Evolutionary conservation across 2,797 vertebrate species (phyloP).

Genomic region (Sparus aurata): DNA sequence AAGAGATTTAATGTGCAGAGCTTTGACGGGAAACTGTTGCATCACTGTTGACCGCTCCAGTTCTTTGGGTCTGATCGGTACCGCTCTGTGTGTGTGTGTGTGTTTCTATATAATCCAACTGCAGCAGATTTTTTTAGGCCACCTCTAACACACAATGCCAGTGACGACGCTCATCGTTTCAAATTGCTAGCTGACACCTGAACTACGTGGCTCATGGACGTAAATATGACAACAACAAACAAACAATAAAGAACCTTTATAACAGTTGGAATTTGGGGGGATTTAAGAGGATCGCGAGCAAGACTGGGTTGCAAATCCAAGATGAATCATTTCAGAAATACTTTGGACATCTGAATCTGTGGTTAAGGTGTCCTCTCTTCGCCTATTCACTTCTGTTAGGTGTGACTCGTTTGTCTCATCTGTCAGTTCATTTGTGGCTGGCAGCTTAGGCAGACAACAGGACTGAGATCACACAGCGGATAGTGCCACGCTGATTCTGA

Average conservation of each 20-base stretch:
- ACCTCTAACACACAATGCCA: neutral
- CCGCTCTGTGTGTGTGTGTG: neutral
- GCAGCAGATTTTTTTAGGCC: neutral
- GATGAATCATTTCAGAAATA: neutral
- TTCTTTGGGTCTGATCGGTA: neutral
- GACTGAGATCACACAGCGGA: neutral
- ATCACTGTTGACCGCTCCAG: conserved; percentile 6
- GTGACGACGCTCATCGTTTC: neutral
- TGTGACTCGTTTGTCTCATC: neutral
- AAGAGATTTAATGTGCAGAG: neutral
- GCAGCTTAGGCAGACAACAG: neutral
- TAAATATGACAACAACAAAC: neutral
- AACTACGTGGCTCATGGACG: neutral
- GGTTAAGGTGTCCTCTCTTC: neutral
- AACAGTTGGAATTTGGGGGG: neutral
- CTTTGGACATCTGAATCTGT: neutral
- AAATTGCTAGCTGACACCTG: neutral
- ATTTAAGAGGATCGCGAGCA: neutral
- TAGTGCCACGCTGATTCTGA: neutral
- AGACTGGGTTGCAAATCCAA: neutral
- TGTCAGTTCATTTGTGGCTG: neutral
- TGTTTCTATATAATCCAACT: neutral
- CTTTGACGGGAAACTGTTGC: neutral
- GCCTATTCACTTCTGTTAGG: neutral
- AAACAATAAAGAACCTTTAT: neutral